Conservation (phyloP, 2,113 vertebrate genomes). For the Tyrannus savana region DNA sequence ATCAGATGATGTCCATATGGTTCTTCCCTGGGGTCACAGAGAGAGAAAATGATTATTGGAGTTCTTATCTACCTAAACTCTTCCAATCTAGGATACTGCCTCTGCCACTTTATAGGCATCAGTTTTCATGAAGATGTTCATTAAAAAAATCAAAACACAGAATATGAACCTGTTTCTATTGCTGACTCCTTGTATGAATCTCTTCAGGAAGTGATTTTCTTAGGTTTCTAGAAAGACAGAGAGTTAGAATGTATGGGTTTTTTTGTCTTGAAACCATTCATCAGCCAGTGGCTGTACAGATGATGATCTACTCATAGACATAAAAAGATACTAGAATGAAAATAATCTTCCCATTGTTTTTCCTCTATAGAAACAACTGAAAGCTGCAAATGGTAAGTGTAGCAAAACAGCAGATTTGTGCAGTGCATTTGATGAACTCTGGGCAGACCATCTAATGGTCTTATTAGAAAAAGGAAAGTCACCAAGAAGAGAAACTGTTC, state of each 20-base stretch:
- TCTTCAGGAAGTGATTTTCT: not conserved
- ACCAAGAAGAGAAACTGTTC: not conserved
- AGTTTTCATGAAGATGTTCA: not conserved
- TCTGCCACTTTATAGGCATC: not conserved
- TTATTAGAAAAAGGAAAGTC: not conserved
- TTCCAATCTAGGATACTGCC: too few species aligned
- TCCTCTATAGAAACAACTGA: not conserved
- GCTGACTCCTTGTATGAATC: not conserved
- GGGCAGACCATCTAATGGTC: not conserved
- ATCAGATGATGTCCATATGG: not conserved
- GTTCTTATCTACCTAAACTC: not conserved
- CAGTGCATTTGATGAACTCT: not conserved
- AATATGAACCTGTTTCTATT: fast-evolving
- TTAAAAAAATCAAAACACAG: not conserved
- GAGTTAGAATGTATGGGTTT: not conserved
- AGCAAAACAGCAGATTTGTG: not conserved
- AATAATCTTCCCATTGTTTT: not conserved
- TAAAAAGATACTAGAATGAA: not conserved
- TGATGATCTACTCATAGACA: not conserved
- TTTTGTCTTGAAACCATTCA: not conserved
- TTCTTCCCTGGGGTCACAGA: fast-evolving
- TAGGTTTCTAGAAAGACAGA: not conserved
- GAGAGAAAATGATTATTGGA: not conserved
- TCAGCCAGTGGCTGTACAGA: not conserved
- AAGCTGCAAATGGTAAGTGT: not conserved